phyloP scores from a whole-genome alignment of 2,888 invertebrate genomes.

The Hermaeophaga mercurialis region DNA sequence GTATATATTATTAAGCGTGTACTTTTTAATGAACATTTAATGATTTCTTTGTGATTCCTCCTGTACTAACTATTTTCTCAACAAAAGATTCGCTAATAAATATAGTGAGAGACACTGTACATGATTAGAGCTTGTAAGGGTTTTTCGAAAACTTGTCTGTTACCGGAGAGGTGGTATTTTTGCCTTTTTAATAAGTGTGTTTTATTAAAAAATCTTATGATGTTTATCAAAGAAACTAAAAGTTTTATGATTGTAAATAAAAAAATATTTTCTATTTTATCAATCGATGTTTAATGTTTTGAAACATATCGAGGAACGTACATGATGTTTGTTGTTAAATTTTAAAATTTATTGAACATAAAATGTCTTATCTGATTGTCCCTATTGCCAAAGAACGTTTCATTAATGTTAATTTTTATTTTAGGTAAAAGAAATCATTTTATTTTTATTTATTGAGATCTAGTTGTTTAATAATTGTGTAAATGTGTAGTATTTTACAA shows the following conservation, averaged over 20 bases:
- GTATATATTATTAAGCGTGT: no score
- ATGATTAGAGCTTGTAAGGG: not conserved
- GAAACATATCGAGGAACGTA: conserved; percentile 39
- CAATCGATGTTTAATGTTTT: conserved; percentile 35
- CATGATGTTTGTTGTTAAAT: conserved; percentile 30
- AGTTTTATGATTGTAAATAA: conserved; percentile 28
- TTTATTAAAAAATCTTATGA: conserved; percentile 28
- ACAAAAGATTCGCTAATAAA: no score
- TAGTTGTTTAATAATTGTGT: no score
- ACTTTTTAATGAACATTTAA: no score
- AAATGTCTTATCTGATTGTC: no score
- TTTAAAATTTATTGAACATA: not conserved
- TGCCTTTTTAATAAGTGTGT: not conserved
- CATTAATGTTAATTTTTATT: no score
- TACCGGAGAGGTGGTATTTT: not conserved
- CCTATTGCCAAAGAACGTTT: no score
- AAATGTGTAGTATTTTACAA: no score
- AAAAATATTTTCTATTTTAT: conserved; percentile 35
- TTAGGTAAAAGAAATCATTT: no score
- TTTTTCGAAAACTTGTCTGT: not conserved
- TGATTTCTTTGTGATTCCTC: no score
- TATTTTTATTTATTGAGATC: no score
- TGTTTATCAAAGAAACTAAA: conserved; percentile 20
- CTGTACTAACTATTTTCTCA: no score
- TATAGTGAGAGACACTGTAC: not conserved